Evolutionary conservation across 2,888 invertebrate genomes (phyloP), one percentile per base, ranked within the genome.

Genomic region (Pseudoips prasinana): DNA sequence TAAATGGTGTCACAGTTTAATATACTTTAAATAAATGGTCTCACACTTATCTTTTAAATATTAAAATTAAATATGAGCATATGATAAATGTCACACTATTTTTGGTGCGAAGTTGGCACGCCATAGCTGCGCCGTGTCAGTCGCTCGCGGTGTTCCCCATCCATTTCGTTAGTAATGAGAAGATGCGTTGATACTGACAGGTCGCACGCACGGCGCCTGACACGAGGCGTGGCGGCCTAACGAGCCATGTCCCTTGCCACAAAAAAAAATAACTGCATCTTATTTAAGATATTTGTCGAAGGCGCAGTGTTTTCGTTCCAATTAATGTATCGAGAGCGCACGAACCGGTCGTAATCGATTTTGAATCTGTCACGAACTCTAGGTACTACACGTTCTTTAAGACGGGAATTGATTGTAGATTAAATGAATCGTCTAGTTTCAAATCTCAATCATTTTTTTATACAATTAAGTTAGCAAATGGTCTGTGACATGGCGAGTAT

Each of bases 311-410:
- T 65, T 58, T 64, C 63, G 64, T 67, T 74, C 83, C 84, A 85
- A 84, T 84, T 85, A 84, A 69, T 58, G 73, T 61, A 66, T 68
- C 64, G 68, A 61, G 66, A 62, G 65, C 70, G 64, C 80, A 80
- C 82, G 81, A 79, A 60, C 62, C 58, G 39, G 48, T 43, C 57
- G 57, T 66, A 71, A 77, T 79, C 81, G 78, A 75, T 68, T 64
- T 58, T 52, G 46, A 56, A 71, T 68, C 69, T 65, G 70, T 70
- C 71, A 70, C 74, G 75, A 74, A 62, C 63, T 39, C n/a, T n/a
- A n/a, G n/a, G n/a, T 40, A 39, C 50, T 58, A 58, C 58, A 65
- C 58, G 67, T 64, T 58, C 49, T 26, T 48, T 63, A 60, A 56
- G 49, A 67, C 67, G 52, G 56, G 58, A 59, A 63, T 64, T 61